phyloP scores from a whole-genome alignment of 2,113 vertebrate genomes.

The Platycercus adscitus region DNA sequence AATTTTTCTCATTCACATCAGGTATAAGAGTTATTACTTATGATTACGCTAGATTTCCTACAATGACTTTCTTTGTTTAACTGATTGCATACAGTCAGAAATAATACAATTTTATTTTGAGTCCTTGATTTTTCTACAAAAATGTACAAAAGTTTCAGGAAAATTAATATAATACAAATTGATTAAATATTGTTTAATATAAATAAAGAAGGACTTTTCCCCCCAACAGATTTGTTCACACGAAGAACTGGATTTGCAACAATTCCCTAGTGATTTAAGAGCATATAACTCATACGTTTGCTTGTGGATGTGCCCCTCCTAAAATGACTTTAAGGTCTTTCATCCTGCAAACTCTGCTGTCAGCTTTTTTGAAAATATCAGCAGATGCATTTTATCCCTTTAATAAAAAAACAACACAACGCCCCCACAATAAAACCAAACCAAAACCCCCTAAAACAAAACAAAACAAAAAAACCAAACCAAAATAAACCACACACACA shows the following conservation, averaged over 20 bases:
- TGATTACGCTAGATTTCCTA: conserved; percentile 64
- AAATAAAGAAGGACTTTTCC: not conserved
- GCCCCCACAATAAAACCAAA: not conserved
- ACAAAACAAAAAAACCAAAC: not conserved
- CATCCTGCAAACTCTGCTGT: not conserved
- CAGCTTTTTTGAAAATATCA: not conserved
- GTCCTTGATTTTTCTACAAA: conserved; percentile 6
- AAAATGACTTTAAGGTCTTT: not conserved
- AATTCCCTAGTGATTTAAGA: not conserved
- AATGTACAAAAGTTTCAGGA: not conserved
- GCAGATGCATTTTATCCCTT: not conserved
- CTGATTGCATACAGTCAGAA: conserved; percentile 39
- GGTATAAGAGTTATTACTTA: conserved; percentile 60
- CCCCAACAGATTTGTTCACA: not conserved
- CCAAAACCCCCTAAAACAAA: not conserved
- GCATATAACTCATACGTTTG: not conserved
- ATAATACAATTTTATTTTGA: conserved; percentile 31
- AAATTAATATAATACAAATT: conserved; percentile 1
- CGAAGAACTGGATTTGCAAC: not conserved
- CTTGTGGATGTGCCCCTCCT: not conserved
- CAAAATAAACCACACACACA: too few species aligned
- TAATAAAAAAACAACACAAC: not conserved
- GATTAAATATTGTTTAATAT: not conserved
- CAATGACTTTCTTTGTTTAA: conserved; percentile 50
- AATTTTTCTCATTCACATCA: conserved; percentile 72